A percentile compares a stretch with the other conserved stretches of the same genome.
phyloP scores from a whole-genome alignment of 2,113 vertebrate genomes.

The Corythoichthys haematopterus region DNA sequence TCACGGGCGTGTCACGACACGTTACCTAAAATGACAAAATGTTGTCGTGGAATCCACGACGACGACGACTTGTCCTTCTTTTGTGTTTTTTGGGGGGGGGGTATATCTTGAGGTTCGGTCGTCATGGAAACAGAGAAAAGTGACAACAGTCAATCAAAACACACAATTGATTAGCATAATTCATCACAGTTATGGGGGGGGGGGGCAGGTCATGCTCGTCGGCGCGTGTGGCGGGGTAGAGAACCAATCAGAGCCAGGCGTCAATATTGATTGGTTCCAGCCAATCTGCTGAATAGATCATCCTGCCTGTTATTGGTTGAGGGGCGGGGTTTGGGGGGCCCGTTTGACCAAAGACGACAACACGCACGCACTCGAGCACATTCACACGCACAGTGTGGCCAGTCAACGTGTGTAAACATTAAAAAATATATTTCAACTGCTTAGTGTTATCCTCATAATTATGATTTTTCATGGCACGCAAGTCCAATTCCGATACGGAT shows the following conservation, averaged over 20 bases:
- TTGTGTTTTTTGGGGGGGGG: constrained; percentile 8
- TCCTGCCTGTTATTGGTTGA: constrained; percentile 42
- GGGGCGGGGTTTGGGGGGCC: constrained; percentile 37
- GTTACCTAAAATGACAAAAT: constrained; percentile 32
- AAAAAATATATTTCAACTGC: constrained; percentile 63
- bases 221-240: constrained; percentile 14
- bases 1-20: constrained; percentile 34
- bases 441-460: constrained; percentile 41
- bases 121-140: constrained; percentile 52
- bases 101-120: constrained; percentile 53
- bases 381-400: constrained; percentile 56
- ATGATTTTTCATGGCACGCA: constrained; percentile 45
- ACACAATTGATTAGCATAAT: constrained; percentile 65
- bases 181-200: constrained; percentile 55
- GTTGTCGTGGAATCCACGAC: constrained; percentile 31
- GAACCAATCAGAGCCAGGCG: constrained; percentile 53
- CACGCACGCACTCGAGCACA: constrained; percentile 28
- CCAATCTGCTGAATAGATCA: constrained; percentile 59
- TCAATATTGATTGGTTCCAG: constrained; percentile 63
- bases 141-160: constrained; percentile 65
- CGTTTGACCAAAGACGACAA: constrained; percentile 44
- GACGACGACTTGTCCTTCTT: constrained; percentile 38
- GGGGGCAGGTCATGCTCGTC: constrained; percentile 50
- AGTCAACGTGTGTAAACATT: constrained; percentile 67
- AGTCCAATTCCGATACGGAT: neutral